These are phyloP conservation scores for Polietes domitor DNA, from an alignment of 2,888 invertebrate species.

Conservation along the genomic window DNA sequence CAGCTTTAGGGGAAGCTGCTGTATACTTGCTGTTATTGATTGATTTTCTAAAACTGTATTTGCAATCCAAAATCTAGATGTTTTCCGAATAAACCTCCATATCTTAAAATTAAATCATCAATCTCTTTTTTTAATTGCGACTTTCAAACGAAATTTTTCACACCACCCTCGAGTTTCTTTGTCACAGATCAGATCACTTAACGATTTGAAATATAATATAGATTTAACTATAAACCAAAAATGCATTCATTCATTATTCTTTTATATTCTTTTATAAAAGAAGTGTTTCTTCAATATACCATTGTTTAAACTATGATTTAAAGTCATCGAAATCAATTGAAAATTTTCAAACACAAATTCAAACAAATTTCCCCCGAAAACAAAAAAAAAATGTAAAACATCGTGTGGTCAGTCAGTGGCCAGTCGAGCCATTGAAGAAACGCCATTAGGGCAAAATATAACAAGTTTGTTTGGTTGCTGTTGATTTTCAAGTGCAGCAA, in stretches of 20 bases:
- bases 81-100: too few relatives aligned
- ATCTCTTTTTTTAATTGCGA: too few relatives aligned
- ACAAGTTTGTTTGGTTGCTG: background rate
- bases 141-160: background rate
- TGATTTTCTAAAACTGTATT: too few relatives aligned
- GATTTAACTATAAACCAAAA: background rate
- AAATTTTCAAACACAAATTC: background rate
- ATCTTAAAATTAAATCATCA: too few relatives aligned
- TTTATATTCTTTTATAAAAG: background rate
- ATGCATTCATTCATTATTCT: background rate
- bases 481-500: background rate
- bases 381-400: background rate
- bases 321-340: background rate
- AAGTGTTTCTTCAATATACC: background rate
- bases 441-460: background rate
- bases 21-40: too few relatives aligned
- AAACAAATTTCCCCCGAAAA: background rate
- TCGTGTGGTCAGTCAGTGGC: constrained; percentile 5
- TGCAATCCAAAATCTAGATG: too few relatives aligned
- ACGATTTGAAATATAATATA: background rate
- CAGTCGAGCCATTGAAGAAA: background rate
- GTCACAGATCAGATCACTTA: background rate
- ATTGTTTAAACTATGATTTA: background rate
- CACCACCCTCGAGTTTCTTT: background rate
- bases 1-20: too few relatives aligned